Conservation (phyloP, 2,888 invertebrate genomes). For the Drepanosiphum platanoidis region DNA sequence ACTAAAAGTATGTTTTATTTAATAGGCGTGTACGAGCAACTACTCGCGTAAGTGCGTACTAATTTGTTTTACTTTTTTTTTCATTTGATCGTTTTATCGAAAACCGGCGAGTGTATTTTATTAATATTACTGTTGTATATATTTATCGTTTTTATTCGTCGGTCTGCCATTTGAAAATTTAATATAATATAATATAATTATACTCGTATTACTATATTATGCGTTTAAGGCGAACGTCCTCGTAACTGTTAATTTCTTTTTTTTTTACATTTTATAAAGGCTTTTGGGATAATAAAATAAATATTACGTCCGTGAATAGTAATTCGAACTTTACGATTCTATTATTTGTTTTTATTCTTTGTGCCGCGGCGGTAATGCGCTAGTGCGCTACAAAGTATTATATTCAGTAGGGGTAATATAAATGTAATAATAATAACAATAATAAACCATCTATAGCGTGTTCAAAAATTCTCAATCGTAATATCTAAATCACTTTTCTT, state of each 20-base stretch:
- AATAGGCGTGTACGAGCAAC: too few relatives aligned
- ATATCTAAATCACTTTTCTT: slow-evolving; percentile 13
- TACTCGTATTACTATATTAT: neutral
- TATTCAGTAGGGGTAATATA: neutral
- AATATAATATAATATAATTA: too few relatives aligned
- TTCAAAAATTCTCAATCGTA: neutral
- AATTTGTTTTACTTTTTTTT: neutral
- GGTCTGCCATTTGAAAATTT: neutral
- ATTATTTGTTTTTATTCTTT: slow-evolving; percentile 1
- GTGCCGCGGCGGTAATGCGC: neutral
- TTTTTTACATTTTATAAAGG: neutral
- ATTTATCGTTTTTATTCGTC: neutral
- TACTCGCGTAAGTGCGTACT: too few relatives aligned
- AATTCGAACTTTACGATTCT: neutral
- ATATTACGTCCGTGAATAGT: neutral
- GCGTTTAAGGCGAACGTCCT: neutral
- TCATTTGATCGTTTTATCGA: neutral
- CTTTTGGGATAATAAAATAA: neutral
- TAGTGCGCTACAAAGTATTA: too few relatives aligned
- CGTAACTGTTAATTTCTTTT: neutral
- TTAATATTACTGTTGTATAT: neutral
- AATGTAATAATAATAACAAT: slow-evolving; percentile 7
- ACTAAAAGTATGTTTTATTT: too few relatives aligned
- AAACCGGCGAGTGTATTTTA: neutral
- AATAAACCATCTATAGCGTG: slow-evolving; percentile 4